Base-by-base conservation (phyloP, 1,140 invertebrate genomes). In the Rhagoletis zephyria region DNA sequence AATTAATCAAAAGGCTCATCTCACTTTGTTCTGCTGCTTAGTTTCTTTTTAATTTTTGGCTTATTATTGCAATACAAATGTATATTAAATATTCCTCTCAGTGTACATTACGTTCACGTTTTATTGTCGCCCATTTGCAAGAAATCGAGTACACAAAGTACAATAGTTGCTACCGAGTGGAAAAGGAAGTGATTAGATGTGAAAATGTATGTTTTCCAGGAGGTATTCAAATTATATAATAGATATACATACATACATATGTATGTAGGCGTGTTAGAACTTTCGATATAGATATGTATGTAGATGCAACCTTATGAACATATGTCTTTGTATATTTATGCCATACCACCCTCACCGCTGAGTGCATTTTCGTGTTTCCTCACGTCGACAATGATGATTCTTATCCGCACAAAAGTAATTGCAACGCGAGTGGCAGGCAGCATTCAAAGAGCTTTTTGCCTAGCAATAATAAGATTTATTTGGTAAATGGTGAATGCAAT, bases 321-420 rank as follows among this genome's bases (percentile, higher is more conserved):
- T 19, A 14, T 63, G 16, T 56, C 19, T 19, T 0, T 19, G 48
- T 56, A 12, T 30, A 14, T 59, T n/a, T 81, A 19, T 56, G 74
- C 56, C 56, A 42, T 81, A 4, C n/a, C n/a, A 30, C n/a, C 45
- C 74, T 30, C 48, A n/a, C 48, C 51, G 16, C 42, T 81, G 51
- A 81, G 74, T 81, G 74, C 74, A 81, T 59, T 56, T 81, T 81
- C 74, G 42, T 51, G 74, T 51, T 81, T 81, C n/a, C 74, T 81
- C 56, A 81, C n/a, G 56, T 10, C 48, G 6, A 3, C n/a, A 19
- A 6, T 19, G 16, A 14, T 10, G 70, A 48, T 74, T n/a, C 45
- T 51, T 51, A 74, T 74, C 45, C 19, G 16, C 12, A 40, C 48
- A 30, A 19, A 81, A 56, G 74, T 81, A 56, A 81, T 81, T 81